Conservation (phyloP, 2,797 vertebrate species). For the Glyptemys insculpta region DNA sequence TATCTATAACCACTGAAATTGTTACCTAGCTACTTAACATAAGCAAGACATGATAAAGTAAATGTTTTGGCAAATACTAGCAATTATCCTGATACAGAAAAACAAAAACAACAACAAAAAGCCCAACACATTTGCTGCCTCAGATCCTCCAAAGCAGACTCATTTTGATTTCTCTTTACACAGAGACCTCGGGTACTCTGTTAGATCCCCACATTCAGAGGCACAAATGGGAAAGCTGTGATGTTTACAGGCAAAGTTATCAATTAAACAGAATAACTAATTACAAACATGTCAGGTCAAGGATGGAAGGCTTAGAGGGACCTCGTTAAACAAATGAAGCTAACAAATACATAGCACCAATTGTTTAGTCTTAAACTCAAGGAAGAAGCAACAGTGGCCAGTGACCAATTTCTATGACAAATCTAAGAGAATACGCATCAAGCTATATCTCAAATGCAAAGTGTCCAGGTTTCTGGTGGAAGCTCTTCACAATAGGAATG, state of each 20-base stretch:
- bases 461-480: slow-evolving; percentile 6
- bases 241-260: slow-evolving; percentile 23
- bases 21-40: slow-evolving; percentile 14
- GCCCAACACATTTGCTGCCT: background rate
- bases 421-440: background rate
- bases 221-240: background rate
- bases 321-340: slow-evolving; percentile 33
- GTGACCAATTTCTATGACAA: slow-evolving; percentile 13
- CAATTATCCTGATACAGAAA: background rate
- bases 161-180: background rate
- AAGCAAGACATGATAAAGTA: background rate
- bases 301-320: slow-evolving; percentile 46
- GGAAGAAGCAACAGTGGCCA: background rate
- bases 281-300: slow-evolving; percentile 30
- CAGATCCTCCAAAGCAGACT: background rate
- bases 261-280: background rate
- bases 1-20: slow-evolving; percentile 28
- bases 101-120: background rate
- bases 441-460: background rate
- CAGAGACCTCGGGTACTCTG: background rate
- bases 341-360: slow-evolving; percentile 8
- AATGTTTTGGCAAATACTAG: background rate
- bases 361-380: background rate
- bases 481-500: background rate
- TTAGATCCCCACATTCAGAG: background rate